Base-by-base conservation (phyloP, 2,888 invertebrate species). In the Xanthorhoe designata region DNA sequence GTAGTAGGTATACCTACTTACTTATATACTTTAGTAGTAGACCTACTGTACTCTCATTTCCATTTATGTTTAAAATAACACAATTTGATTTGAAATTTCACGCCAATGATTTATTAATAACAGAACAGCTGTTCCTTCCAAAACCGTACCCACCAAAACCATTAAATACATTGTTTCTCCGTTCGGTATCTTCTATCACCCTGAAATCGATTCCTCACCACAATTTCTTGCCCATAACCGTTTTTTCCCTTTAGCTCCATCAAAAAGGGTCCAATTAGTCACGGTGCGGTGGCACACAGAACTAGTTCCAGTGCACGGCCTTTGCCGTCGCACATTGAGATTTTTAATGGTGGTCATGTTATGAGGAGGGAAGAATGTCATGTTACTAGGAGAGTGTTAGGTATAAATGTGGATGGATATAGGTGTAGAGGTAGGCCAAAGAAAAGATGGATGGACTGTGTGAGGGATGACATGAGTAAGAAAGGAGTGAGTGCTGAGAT, bases 241-340 rank as follows among this genome's bases (percentile, higher is more conserved):
- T 88, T 89, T 86, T 88, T 89, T 84, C 78, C 81, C 78, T 77
- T 81, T 84, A 85, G 64, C 42, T 85, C 81, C 79, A 63, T 81
- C 82, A 80, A 82, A 86, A 87, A 88, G 86, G 90, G 81, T 81
- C 86, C 83, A 89, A 91, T 92, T 91, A 90, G 92, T 87, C 80
- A 87, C 87, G 89, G 83, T 81, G 80, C 82, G 82, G 81, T 87
- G 84, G 78, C 68, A 68, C 69, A 70, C 65, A 74, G 66, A 70
- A 71, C 66, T 67, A 62, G 67, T 38, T 68, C 68, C 53, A 60
- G 58, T 69, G 58, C 61, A 53, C 69, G 54, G 50, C 64, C 49
- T 66, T 75, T 81, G 75, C 76, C 75, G n/a, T 10, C 13, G 64
- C 68, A 54, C 64, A 24, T 57, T 32, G 6, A 47, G 19, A 32